phyloP scores from a whole-genome alignment of 2,113 vertebrate genomes.

The Origma solitaria region DNA sequence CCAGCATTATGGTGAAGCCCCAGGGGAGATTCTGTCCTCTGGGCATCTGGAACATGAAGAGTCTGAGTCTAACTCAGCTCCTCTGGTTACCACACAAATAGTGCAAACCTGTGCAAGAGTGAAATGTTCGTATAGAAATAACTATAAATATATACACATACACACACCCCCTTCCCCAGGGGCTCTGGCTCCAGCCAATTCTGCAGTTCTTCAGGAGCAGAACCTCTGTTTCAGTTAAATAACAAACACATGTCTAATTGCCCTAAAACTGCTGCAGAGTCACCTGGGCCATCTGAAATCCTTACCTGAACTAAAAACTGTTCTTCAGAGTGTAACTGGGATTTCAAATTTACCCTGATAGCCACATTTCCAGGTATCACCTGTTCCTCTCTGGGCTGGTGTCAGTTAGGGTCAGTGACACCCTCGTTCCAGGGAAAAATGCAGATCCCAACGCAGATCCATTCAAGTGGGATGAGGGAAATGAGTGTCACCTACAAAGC shows the following conservation, averaged over 20 bases:
- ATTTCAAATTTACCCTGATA: background rate
- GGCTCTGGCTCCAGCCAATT: background rate
- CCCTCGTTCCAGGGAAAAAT: background rate
- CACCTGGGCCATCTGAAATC: background rate
- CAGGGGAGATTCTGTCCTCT: background rate
- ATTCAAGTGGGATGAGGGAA: background rate
- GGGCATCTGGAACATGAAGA: background rate
- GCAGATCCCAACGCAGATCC: background rate
- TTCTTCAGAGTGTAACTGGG: background rate
- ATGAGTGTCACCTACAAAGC: background rate
- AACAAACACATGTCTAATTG: background rate
- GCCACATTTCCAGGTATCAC: background rate
- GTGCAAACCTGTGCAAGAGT: accelerated
- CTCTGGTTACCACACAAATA: background rate
- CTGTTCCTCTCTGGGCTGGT: background rate
- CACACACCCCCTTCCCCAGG: accelerated
- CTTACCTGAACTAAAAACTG: background rate
- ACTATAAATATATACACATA: background rate
- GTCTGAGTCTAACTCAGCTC: background rate
- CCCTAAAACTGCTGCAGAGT: background rate
- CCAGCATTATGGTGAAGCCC: background rate
- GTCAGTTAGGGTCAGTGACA: background rate
- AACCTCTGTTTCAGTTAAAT: background rate
- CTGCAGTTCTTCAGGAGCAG: background rate
- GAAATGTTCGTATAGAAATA: accelerated